Conservation (phyloP, 2,888 invertebrate genomes). For the Dicranocentrus wangi region DNA sequence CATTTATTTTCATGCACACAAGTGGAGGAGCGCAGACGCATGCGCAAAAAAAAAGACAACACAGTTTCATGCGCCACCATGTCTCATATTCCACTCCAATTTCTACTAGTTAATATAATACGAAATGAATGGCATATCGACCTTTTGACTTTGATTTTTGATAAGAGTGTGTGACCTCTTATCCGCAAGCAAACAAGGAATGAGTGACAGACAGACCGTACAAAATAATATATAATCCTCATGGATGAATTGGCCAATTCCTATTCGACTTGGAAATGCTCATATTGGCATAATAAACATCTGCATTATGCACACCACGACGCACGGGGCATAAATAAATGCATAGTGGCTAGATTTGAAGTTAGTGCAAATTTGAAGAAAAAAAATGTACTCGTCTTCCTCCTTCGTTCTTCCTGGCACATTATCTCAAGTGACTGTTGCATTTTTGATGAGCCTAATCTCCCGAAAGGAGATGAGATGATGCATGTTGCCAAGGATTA, state of each 20-base stretch:
- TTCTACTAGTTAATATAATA: background rate
- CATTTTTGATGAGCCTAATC: background rate
- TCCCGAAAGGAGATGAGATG: background rate
- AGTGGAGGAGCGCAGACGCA: slow-evolving; percentile 13
- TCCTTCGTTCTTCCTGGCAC: background rate
- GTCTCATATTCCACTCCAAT: too few species aligned
- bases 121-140: background rate
- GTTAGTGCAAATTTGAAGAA: too few species aligned
- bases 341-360: too few species aligned
- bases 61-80: too few species aligned
- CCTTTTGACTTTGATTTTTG: slow-evolving; percentile 38
- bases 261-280: too few species aligned
- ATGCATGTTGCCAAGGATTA: background rate
- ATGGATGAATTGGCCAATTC: background rate
- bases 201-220: slow-evolving; percentile 14
- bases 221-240: background rate
- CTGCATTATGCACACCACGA: too few species aligned
- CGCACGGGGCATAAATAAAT: too few species aligned
- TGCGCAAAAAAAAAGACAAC: too few species aligned
- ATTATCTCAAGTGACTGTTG: background rate
- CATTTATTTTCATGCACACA: slow-evolving; percentile 20
- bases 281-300: too few species aligned
- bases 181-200: background rate
- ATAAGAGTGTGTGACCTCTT: slow-evolving; percentile 9
- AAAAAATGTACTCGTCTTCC: too few species aligned